Evolutionary conservation across 37 sponge, comb jelly and placozoan genomes (phyloP).

Genomic region (Haliclona indistincta): DNA sequence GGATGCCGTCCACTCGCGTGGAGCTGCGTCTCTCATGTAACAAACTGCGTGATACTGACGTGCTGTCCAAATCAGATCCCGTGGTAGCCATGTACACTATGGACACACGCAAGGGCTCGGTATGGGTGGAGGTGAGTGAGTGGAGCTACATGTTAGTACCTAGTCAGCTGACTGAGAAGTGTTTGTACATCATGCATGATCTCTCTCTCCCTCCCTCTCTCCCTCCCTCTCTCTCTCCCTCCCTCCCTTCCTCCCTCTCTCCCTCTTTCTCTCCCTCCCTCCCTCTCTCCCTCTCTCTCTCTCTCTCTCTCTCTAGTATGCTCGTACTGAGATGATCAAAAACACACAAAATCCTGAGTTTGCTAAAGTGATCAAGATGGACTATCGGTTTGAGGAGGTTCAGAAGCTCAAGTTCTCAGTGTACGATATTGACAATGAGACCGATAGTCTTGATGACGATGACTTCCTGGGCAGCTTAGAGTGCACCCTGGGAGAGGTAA

Average conservation of each 20-base stretch:
- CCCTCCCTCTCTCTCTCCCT: no score
- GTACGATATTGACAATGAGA: constrained; percentile 65
- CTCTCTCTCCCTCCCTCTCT: no score
- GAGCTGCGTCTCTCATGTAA: constrained; percentile 65
- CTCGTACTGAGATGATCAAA: constrained; percentile 77
- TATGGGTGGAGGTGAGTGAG: no score
- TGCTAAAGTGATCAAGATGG: constrained; percentile 31
- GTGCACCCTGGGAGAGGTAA: constrained; percentile 41
- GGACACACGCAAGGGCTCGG: no score
- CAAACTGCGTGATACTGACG: constrained; percentile 56
- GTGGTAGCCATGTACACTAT: constrained; percentile 38
- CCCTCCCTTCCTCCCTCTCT: no score
- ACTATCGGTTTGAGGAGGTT: constrained; percentile 67
- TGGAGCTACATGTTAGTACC: no score
- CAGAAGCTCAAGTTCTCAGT: constrained; percentile 62
- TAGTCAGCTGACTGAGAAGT: no score
- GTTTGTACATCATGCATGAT: no score
- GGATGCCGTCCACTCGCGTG: constrained; percentile 37
- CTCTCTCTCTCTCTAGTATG: no score
- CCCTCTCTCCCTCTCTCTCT: no score
- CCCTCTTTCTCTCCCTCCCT: no score
- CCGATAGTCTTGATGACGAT: constrained; percentile 54
- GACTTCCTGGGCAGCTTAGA: constrained; percentile 60
- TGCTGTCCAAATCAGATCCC: constrained; percentile 80
- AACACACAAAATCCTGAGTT: constrained; percentile 72